Base-by-base conservation (phyloP, 64 coral and sea anemone species). In the Actinia equina region DNA sequence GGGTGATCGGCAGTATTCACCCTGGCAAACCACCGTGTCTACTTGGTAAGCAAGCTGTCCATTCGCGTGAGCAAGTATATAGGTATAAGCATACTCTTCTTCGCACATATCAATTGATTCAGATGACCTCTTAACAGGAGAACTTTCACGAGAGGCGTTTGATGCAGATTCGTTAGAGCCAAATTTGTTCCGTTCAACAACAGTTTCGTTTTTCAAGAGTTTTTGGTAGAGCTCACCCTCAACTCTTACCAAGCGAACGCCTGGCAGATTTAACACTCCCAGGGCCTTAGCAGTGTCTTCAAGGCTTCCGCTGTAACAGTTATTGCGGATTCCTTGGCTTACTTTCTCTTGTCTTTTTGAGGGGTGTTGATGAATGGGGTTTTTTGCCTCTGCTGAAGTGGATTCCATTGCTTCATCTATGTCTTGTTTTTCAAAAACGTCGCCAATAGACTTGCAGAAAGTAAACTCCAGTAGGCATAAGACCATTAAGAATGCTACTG, bases 31-130 rank as follows among this genome's bases (percentile, higher is more conserved):
- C 2, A 74, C 69, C 2, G 69, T 74, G n/a, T 74, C 69, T 1
- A 74, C 27, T 74, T 74, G 43, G 78, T 81, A 81, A n/a, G 78
- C 78, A 81, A 52, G 20, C 14, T 81, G 78, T 81, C 17, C 44
- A 52, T 12, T 81, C 2, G 78, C 78, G 27, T 81, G 78, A 81
- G 44, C 44, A 4, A 81, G 44, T 22, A 52, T 18, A 10, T 49
- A 49, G 17, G 27, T 49, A 4, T 49, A 8, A 25, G 19, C 78
- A 16, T 22, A 25, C 5, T 17, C 17, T 52, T 81, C 78, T 22
- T 81, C 78, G 22, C 78, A 81, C 22, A 81, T 81, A 12, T 81
- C 78, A 44, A 17, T 44, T 41, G 25, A 37, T 37, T 37, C 30
- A 37, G 30, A 74, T 74, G 69, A 74, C 15, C 69, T 30, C 26